These are phyloP conservation scores for Halocynthia aurantium DNA, from an alignment of 23 tunicate species.

Conservation along the genomic window DNA sequence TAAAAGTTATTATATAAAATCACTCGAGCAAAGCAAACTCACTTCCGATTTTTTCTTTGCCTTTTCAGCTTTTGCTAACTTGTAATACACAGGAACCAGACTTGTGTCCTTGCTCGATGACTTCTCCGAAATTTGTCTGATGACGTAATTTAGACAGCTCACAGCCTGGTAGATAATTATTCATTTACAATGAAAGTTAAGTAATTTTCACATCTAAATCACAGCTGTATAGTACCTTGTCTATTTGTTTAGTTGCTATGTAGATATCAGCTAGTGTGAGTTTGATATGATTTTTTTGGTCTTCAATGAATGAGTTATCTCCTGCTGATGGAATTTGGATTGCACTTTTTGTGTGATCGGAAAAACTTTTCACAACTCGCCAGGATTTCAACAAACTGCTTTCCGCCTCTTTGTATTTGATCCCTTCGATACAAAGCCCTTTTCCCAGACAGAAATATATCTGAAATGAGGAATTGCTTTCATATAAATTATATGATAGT, in stretches of 20 bases:
- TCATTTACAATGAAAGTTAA: too few species aligned
- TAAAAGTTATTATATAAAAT: too few species aligned
- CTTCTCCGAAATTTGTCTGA: neutral
- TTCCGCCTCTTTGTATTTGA: constrained; percentile 24
- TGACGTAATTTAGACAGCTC: neutral
- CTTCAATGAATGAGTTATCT: neutral
- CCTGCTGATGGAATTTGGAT: constrained; percentile 8
- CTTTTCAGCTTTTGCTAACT: constrained; percentile 6
- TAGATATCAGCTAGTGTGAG: constrained; percentile 9
- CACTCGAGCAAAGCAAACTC: too few species aligned
- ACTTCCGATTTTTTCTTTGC: neutral
- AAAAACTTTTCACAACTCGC: constrained; percentile 14
- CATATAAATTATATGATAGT: too few species aligned
- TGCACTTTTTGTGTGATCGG: neutral
- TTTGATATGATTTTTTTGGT: neutral
- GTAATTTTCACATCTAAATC: too few species aligned
- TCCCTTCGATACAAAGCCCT: neutral
- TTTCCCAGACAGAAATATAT: constrained; percentile 5
- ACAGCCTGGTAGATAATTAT: neutral
- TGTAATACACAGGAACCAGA: neutral
- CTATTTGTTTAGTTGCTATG: constrained; percentile 12
- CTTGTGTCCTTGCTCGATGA: constrained; percentile 4
- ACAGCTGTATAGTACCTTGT: neutral
- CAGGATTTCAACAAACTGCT: constrained; percentile 11
- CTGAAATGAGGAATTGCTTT: too few species aligned